A percentile compares a stretch with the other conserved stretches of the same genome.
Evolutionary conservation across 92 coral and sea anemone genomes (phyloP).

Genomic region (Galaxea fascicularis): DNA sequence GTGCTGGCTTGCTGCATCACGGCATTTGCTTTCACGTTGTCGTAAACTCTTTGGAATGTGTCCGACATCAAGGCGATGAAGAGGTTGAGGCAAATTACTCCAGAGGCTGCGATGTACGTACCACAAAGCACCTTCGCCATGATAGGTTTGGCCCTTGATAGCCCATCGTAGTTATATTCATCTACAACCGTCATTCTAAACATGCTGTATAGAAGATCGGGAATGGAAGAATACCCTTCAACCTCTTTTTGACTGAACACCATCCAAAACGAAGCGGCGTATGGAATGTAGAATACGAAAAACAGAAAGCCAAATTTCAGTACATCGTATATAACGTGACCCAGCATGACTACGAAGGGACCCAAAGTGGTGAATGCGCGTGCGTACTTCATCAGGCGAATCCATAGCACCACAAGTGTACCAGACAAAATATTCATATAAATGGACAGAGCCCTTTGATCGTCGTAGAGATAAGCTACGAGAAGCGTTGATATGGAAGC

Average conservation of each 20-base stretch:
- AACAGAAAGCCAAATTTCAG: conserved; percentile 90
- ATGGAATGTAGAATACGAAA: conserved; percentile 89
- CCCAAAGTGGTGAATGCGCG: conserved; percentile 94
- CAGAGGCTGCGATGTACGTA: conserved; percentile 95
- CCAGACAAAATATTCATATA: conserved; percentile 82
- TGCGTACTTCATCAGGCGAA: conserved; percentile 88
- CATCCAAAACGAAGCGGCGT: conserved; percentile 99
- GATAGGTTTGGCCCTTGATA: conserved; percentile 81
- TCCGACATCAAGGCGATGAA: conserved; percentile 98
- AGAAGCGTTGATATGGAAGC: conserved; percentile 77
- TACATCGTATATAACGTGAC: conserved; percentile 86
- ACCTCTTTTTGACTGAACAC: conserved; percentile 78
- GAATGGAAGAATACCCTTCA: conserved; percentile 77
- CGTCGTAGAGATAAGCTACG: conserved; percentile 62
- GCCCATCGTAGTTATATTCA: conserved; percentile 85
- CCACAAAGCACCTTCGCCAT: conserved; percentile 97
- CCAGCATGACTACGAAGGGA: conserved; percentile 94
- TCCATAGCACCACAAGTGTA: conserved; percentile 85
- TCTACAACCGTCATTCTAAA: conserved; percentile 97
- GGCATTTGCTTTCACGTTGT: conserved; percentile 95
- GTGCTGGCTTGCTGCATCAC: conserved; percentile 97
- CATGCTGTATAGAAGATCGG: conserved; percentile 88
- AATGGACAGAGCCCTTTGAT: conserved; percentile 41
- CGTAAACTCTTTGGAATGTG: conserved; percentile 96
- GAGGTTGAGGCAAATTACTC: conserved; percentile 86